These are phyloP conservation scores for Tenthredo mesomela DNA, from an alignment of 2,888 invertebrate genomes.

Conservation along the genomic window DNA sequence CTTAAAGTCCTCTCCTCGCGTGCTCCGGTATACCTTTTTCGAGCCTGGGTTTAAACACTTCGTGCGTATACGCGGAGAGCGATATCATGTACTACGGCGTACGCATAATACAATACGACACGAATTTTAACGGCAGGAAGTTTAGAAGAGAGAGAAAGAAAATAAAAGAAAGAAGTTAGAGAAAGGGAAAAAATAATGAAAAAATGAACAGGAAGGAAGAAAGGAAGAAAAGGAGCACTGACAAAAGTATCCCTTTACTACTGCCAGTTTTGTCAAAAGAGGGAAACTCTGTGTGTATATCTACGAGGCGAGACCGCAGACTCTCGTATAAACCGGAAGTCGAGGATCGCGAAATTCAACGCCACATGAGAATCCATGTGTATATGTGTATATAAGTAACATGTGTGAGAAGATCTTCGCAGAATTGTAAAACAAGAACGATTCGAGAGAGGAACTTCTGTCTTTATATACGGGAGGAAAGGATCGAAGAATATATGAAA, in stretches of 20 bases:
- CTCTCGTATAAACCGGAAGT: constrained; percentile 20
- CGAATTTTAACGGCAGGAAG: neutral
- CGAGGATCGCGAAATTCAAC: constrained; percentile 27
- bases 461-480: neutral
- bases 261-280: constrained; percentile 9
- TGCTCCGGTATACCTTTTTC: constrained; percentile 29
- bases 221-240: neutral
- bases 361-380: neutral
- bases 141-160: neutral
- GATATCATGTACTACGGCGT: neutral
- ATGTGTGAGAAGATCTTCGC: neutral
- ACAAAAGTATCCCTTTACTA: constrained; percentile 30
- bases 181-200: neutral
- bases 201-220: neutral
- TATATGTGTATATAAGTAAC: neutral
- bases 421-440: neutral
- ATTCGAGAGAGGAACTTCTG: neutral
- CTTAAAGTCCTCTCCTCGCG: neutral
- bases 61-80: neutral
- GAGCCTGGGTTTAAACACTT: neutral
- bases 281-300: constrained; percentile 7
- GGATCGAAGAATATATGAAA: neutral
- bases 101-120: neutral
- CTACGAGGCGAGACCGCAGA: constrained; percentile 2
- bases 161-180: neutral